These are phyloP conservation scores for Tiphia femorata DNA, from an alignment of 2,888 invertebrate genomes.

Conservation along the genomic window DNA sequence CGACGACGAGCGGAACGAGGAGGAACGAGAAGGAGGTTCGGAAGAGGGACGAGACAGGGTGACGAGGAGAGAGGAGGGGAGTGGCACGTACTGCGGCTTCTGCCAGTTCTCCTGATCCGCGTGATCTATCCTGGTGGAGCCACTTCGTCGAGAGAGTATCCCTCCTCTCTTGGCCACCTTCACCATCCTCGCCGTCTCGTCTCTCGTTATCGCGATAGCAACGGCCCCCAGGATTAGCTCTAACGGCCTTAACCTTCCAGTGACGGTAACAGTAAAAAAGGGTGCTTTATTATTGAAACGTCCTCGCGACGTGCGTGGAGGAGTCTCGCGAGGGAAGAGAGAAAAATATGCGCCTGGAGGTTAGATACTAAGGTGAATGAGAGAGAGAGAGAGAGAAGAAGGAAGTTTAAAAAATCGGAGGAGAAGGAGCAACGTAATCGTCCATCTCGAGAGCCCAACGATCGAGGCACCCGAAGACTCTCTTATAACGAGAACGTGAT, in stretches of 20 bases:
- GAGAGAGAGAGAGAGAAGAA: not conserved
- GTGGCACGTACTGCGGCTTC: slow-evolving; percentile 24
- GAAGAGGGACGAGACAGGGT: not conserved
- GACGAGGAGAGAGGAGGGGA: slow-evolving; percentile 6
- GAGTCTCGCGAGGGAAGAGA: no score
- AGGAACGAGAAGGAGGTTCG: not conserved
- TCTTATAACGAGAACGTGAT: no score
- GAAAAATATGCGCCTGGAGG: no score
- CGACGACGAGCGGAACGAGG: not conserved
- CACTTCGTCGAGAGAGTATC: not conserved
- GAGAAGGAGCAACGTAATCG: no score
- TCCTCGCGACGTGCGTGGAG: slow-evolving; percentile 1
- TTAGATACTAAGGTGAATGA: not conserved
- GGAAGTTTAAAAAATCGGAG: no score
- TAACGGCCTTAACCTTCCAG: slow-evolving; percentile 12
- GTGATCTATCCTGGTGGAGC: slow-evolving; percentile 9
- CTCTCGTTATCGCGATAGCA: slow-evolving; percentile 29
- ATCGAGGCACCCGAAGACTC: no score
- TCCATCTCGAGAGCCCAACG: no score
- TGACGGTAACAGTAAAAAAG: slow-evolving; percentile 19
- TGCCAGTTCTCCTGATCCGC: slow-evolving; percentile 15
- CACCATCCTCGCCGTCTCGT: slow-evolving; percentile 3
- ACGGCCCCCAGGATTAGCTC: slow-evolving; percentile 25
- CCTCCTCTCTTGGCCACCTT: no score
- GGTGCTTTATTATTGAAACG: slow-evolving; percentile 11